Conservation (phyloP, 2,797 vertebrate genomes). For the Helarctos malayanus region DNA sequence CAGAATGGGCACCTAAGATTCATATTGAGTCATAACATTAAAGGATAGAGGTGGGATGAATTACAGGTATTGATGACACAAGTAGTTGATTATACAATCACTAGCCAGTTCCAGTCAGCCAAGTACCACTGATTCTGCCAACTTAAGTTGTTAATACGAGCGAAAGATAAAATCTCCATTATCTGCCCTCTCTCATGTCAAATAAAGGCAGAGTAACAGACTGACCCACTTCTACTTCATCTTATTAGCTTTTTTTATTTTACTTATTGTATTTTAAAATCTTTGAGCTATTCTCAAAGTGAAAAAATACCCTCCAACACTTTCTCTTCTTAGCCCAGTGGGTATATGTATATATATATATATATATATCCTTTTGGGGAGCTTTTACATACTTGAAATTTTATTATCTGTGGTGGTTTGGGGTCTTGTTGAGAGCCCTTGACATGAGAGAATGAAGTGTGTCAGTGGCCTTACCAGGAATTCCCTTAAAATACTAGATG, state of each 20-base stretch:
- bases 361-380: not conserved
- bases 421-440: constrained; percentile 44
- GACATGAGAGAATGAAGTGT: constrained; percentile 5
- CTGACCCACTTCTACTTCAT: not conserved
- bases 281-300: constrained; percentile 23
- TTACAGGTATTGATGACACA: not conserved
- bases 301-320: not conserved
- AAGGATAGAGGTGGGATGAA: not conserved
- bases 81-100: not conserved
- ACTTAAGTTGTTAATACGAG: not conserved
- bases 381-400: constrained; percentile 1
- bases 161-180: not conserved
- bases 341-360: too few relatives aligned
- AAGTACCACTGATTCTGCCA: not conserved
- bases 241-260: constrained; percentile 41
- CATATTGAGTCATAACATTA: not conserved
- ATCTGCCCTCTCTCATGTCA: not conserved
- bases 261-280: constrained; percentile 55
- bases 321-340: not conserved
- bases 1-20: not conserved
- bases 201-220: constrained; percentile 36
- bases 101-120: not conserved
- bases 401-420: constrained; percentile 2
- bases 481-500: not conserved
- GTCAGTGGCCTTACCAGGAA: not conserved